A percentile compares a stretch with the other conserved stretches of the same genome.
Evolutionary conservation across 2,888 invertebrate species (phyloP).

Genomic region (Drosophila histrio): DNA sequence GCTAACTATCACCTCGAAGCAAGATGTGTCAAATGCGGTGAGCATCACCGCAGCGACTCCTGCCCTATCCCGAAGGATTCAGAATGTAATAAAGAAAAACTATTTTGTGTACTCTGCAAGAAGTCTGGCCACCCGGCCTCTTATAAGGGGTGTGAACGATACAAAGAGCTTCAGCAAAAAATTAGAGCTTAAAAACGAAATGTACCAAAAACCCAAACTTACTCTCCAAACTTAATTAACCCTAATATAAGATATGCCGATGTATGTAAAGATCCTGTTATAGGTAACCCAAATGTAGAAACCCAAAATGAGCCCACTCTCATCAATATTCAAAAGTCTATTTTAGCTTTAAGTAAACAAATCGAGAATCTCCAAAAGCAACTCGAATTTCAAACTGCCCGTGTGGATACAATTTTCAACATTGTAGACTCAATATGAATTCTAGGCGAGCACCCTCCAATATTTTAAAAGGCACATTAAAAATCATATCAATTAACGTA

Average conservation of each 20-base stretch:
- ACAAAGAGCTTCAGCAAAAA: background rate
- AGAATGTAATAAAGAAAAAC: background rate
- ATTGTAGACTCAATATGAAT: background rate
- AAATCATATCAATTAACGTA: background rate
- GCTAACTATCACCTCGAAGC: background rate
- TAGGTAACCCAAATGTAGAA: background rate
- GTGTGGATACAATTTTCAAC: background rate
- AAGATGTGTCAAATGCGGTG: background rate
- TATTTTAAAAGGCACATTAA: background rate
- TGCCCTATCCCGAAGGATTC: background rate
- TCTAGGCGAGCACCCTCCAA: background rate
- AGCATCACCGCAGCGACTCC: background rate
- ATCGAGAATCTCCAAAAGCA: background rate
- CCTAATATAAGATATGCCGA: background rate
- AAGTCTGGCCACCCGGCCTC: background rate
- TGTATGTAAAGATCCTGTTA: background rate
- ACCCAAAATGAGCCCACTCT: background rate
- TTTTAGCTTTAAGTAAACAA: background rate
- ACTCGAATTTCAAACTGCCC: background rate
- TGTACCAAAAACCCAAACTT: background rate
- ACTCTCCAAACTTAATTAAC: background rate
- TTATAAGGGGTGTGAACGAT: background rate
- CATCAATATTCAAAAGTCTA: background rate
- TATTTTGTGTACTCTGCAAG: background rate
- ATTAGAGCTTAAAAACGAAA: background rate